Evolutionary conservation across 2,113 vertebrate species (phyloP), one percentile per base, ranked within the genome.

Genomic region (Clarias batrachus): DNA sequence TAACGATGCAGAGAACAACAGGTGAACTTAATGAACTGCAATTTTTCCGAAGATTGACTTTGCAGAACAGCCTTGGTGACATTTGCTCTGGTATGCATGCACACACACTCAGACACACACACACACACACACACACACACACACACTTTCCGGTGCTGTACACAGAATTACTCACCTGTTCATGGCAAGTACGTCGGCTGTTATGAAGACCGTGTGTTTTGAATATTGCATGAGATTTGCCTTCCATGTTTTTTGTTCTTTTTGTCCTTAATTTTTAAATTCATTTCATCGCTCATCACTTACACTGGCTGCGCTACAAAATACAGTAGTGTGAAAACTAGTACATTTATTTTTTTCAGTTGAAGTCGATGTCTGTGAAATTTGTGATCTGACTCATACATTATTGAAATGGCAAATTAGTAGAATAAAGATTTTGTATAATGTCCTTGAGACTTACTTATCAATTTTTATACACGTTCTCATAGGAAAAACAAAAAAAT

Each of bases 21-120:
- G 52, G 52, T 57, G 52, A 59, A 71, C n/a, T 70, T 25, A 83
- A 71, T 83, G 82, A 83, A 83, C 52, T 71, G 52, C 68, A 37
- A n/a, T 83, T 83, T 57, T 52, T 62, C 37, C 56, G 23, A 62
- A 41, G 57, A 81, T 41, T 81, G 56, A 81, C 62, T 81, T 71
- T 14, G 2, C 11, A 83, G 48, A 83, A 80, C 65, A 71, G 48
- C 27, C 27, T 12, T 11, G 65, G 25, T 70, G 81, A 83, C 81
- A 56, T 70, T 54, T 83, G 65, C 23, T 25, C n/a, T 16, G 10
- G 23, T 52, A 12, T 14, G 23, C 52, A 10, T 16, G 6, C 52
- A 27, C 74, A 14, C 30, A 62, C 17, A 6, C 6, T 4, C 60
- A 62, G 0, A 48, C 71, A 23, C 73, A 59, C 57, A 78, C 25